A percentile compares a stretch with the other conserved stretches of the same genome.
These are phyloP conservation scores for Cygnus buccinator DNA, from an alignment of 2,113 vertebrate genomes.

Conservation along the genomic window DNA sequence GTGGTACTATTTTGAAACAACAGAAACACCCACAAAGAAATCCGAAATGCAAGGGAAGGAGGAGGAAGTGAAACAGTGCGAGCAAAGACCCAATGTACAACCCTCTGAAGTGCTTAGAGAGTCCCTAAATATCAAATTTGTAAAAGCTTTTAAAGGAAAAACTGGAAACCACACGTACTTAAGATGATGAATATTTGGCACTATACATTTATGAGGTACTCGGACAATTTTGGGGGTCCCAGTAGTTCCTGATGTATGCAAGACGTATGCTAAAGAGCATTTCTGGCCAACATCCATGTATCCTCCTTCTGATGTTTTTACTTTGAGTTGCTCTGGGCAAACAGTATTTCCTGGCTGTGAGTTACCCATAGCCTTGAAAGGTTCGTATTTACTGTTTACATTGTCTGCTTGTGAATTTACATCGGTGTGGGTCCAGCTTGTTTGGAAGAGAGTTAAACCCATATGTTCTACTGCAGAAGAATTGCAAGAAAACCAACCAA, in stretches of 20 bases:
- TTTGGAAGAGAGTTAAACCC: conserved; percentile 81
- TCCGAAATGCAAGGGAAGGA: not conserved
- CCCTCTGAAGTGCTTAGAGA: not conserved
- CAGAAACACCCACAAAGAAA: not conserved
- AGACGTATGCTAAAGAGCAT: conserved; percentile 83
- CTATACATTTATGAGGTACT: conserved; percentile 92
- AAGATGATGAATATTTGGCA: conserved; percentile 93
- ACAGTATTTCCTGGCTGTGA: accelerated
- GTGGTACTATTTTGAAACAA: not conserved
- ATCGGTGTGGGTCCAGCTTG: conserved; percentile 8
- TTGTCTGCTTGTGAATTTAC: not conserved
- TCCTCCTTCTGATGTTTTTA: not conserved
- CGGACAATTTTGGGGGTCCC: conserved; percentile 90
- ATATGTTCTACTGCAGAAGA: conserved; percentile 69
- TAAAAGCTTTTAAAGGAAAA: not conserved
- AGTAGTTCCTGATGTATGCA: conserved; percentile 96
- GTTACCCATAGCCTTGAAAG: not conserved
- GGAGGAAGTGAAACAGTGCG: not conserved
- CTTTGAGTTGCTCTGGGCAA: not conserved
- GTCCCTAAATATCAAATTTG: not conserved
- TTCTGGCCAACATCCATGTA: not conserved
- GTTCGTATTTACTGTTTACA: conserved; percentile 10
- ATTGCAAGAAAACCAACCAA: conserved; percentile 43
- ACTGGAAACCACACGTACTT: conserved; percentile 76
- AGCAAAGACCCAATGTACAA: not conserved